Percentiles rank a stretch among this genome's conserved stretches.
phyloP scores from a whole-genome alignment of 2,797 vertebrate genomes.

The Eleutherodactylus coqui region DNA sequence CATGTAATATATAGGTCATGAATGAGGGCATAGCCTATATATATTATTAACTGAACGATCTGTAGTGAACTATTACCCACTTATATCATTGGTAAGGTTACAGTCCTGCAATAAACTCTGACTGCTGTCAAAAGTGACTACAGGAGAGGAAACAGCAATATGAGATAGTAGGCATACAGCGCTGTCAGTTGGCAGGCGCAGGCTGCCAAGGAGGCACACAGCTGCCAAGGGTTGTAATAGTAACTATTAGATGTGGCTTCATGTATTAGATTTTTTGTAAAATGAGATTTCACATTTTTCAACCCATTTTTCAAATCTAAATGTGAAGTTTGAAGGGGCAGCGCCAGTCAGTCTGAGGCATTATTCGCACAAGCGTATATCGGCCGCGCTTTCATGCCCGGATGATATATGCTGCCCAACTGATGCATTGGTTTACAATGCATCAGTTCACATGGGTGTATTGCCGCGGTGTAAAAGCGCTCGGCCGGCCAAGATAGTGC shows the following conservation, averaged over 20 bases:
- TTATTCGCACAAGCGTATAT: too few relatives aligned
- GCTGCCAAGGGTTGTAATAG: conserved; percentile 20
- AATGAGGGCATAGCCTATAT: neutral
- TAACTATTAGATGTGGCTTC: neutral
- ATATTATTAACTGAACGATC: neutral
- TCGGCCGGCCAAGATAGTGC: too few relatives aligned
- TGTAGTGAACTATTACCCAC: neutral
- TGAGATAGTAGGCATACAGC: neutral
- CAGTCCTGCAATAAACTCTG: conserved; percentile 21
- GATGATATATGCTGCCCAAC: too few relatives aligned
- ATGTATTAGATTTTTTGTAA: neutral
- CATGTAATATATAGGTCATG: neutral
- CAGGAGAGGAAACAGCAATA: conserved; percentile 18
- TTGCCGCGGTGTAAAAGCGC: too few relatives aligned
- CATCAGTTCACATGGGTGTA: too few relatives aligned
- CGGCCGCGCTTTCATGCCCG: too few relatives aligned
- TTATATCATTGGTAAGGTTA: neutral
- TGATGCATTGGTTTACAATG: too few relatives aligned
- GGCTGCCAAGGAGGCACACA: neutral
- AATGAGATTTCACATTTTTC: neutral
- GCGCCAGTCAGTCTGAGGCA: too few relatives aligned
- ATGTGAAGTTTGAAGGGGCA: too few relatives aligned
- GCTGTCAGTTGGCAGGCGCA: neutral
- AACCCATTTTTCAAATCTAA: too few relatives aligned
- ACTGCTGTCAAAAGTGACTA: conserved; percentile 3